Base-by-base conservation (phyloP, 2,113 vertebrate genomes). In the Morone chrysops region DNA sequence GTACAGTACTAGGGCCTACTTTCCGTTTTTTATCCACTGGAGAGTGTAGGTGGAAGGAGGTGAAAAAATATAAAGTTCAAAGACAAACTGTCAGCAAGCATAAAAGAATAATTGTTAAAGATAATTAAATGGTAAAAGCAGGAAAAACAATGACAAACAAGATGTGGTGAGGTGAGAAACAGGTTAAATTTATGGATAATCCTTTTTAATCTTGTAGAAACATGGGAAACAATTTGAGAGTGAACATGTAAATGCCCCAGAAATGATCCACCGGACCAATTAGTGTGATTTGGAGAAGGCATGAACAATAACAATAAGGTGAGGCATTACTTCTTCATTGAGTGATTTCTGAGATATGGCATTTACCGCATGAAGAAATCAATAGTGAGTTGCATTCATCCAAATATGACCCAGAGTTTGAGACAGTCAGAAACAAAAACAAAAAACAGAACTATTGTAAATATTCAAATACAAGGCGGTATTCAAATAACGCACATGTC, bases 31-130 rank as follows among this genome's bases (percentile, higher is more conserved):
- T 18, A 59, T 63, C 17, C 75, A 63, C 4, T 8, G 60, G 54
- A 70, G 57, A 62, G 56, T 13, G 62, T 18, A 61, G 8, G n/a
- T 62, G 5, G 20, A 22, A 56, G 75, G 41, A 60, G 12, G 0
- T 4, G n/a, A 78, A 73, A 82, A 73, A 68, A 81, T 18, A 18
- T 45, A 56, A 78, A 81, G 57, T 71, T 76, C 17, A 66, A 81
- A 82, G 40, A 6, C 51, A 73, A 78, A 73, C 14, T 31, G 25
- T 2, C 61, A 68, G 22, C 38, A 41, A 78, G 6, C 51, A 18
- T 70, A 57, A 70, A 67, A 62, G 8, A 74, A 41, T 0, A 11
- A 53, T 7, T 48, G 22, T 13, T 41, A 22, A 54, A 70, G 51
- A 74, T 56, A 36, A 71, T 54, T 11, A 56, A 69, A 41, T 25